phyloP scores from a whole-genome alignment of 2,797 vertebrate genomes.

The Hirundo rustica region DNA sequence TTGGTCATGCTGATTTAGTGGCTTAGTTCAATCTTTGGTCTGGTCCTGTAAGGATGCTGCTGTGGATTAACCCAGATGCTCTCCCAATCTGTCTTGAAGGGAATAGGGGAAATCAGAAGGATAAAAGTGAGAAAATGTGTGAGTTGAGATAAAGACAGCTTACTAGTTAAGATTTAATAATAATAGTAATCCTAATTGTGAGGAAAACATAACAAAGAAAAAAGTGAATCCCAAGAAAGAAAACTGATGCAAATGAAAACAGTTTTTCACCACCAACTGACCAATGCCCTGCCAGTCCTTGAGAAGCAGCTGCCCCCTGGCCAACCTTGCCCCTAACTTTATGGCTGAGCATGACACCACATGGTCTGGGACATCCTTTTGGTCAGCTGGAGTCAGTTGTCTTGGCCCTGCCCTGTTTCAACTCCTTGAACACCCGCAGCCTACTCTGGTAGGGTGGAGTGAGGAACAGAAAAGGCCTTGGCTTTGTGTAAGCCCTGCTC shows the following conservation, averaged over 20 bases:
- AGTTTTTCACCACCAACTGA: background rate
- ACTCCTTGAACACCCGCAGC: background rate
- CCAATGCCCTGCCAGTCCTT: background rate
- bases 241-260: background rate
- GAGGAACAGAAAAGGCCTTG: background rate
- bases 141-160: background rate
- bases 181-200: background rate
- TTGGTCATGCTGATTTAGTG: background rate
- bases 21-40: background rate
- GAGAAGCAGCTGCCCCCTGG: rapidly evolving
- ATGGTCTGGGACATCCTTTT: background rate
- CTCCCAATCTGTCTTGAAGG: background rate
- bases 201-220: background rate
- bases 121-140: background rate
- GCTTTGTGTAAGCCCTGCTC: background rate
- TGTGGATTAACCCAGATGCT: background rate
- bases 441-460: background rate
- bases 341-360: background rate
- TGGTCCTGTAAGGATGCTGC: background rate
- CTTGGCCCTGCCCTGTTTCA: background rate
- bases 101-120: background rate
- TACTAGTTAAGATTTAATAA: background rate
- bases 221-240: background rate
- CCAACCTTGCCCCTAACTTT: background rate
- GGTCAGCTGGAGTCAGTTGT: background rate